Evolutionary conservation across 2,113 vertebrate species (phyloP), one percentile per base, ranked within the genome.

Genomic region (Monopterus albus): DNA sequence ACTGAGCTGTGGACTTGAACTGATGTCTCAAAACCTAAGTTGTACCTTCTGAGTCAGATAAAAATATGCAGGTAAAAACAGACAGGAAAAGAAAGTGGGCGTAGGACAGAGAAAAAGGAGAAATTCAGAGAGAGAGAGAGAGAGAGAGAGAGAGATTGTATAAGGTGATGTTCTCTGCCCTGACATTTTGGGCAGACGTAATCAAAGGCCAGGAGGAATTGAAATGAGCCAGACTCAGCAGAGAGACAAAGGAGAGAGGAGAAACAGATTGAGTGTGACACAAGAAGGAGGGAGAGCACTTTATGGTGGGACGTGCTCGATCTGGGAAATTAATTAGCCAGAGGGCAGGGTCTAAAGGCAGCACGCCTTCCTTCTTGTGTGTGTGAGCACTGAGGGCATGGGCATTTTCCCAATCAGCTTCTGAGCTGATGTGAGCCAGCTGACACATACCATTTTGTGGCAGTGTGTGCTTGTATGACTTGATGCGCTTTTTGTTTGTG

Each of bases 271-370:
- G 83, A 86, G 71, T 66, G 80, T 13, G 81, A 84, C 85, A 84
- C 83, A 43, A 64, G 56, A 51, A 60, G 78, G 75, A 83, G 82
- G 83, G 73, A 59, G 73, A 78, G 65, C 68, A 85, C 75, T 86
- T 89, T 83, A 81, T 85, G 81, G 83, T 58, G 80, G 87, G 81
- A 89, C 85, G 88, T 70, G 78, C 78, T 89, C 70, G 56, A 89
- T 79, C 78, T 84, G 72, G 88, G 81, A 87, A 84, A 91, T 84
- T 79, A 87, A 90, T 89, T 89, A 89, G 67, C 72, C 73, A 57
- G 56, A 63, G 85, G 75, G 74, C 78, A 82, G 59, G 43, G 72
- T 31, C 29, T 31, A 31, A n/a, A 66, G 66, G 69, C 78, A 66
- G 31, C 31, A n/a, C n/a, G n/a, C n/a, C 42, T 49, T 59, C 52